A percentile compares a stretch with the other conserved stretches of the same genome.
phyloP scores from a whole-genome alignment of 2,113 vertebrate genomes.

The Xenopus borealis region DNA sequence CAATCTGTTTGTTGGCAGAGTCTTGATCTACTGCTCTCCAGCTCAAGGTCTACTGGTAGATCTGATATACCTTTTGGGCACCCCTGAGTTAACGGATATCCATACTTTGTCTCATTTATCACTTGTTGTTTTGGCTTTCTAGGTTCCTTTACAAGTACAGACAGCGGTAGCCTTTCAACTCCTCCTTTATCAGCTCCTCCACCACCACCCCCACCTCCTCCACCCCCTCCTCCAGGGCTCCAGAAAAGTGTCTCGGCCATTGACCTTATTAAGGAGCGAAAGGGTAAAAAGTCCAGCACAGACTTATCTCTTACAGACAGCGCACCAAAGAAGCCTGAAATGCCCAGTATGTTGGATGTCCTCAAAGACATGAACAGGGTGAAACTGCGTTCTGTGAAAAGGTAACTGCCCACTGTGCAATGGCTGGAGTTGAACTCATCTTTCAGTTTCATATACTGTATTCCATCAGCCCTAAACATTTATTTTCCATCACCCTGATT shows the following conservation, averaged over 20 bases:
- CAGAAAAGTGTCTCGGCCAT: conserved; percentile 72
- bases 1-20: too few relatives aligned
- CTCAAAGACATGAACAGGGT: conserved; percentile 90
- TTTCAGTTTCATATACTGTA: too few relatives aligned
- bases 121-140: background rate
- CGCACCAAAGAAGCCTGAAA: conserved; percentile 67
- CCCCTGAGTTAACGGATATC: too few relatives aligned
- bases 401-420: conserved; percentile 57
- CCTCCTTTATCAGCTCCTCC: conserved; percentile 17
- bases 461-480: too few relatives aligned
- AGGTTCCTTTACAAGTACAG: background rate
- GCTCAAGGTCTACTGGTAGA: too few relatives aligned
- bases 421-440: too few relatives aligned
- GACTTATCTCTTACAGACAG: conserved; percentile 55
- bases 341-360: conserved; percentile 92
- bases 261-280: conserved; percentile 87
- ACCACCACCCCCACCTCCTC: conserved; percentile 63
- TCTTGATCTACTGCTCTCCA: too few relatives aligned
- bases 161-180: background rate
- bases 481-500: too few relatives aligned
- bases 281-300: conserved; percentile 62
- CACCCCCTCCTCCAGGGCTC: conserved; percentile 51
- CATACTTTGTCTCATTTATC: too few relatives aligned
- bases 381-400: conserved; percentile 86
- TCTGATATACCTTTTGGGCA: too few relatives aligned